Evolutionary conservation across 2,113 vertebrate genomes (phyloP).

Genomic region (Synchiropus splendidus): DNA sequence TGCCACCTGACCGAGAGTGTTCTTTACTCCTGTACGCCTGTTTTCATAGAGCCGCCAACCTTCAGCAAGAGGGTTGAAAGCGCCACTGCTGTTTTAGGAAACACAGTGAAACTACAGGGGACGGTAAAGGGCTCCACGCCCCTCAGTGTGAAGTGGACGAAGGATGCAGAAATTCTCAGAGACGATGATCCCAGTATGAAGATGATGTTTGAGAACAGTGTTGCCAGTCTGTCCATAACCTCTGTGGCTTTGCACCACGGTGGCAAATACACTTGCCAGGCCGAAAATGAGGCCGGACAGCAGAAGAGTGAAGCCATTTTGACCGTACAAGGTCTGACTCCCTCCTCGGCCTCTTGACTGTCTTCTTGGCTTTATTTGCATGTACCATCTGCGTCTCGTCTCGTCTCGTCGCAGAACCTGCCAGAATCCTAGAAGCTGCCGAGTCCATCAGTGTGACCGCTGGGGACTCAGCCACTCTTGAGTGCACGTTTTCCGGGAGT

Average conservation of each 20-base stretch:
- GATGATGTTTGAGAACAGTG: constrained; percentile 79
- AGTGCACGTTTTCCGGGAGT: constrained; percentile 86
- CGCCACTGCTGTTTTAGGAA: constrained; percentile 79
- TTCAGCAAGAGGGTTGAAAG: constrained; percentile 92
- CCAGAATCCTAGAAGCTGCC: constrained; percentile 83
- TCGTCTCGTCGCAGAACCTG: constrained; percentile 88
- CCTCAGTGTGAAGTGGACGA: constrained; percentile 86
- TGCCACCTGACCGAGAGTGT: neutral
- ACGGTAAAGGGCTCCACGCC: constrained; percentile 86
- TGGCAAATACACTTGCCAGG: constrained; percentile 86
- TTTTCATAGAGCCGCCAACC: constrained; percentile 78
- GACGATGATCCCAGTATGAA: constrained; percentile 82
- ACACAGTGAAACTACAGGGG: constrained; percentile 76
- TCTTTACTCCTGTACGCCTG: neutral
- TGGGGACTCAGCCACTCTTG: constrained; percentile 85
- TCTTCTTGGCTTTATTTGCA: constrained; percentile 1
- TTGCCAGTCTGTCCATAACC: constrained; percentile 74
- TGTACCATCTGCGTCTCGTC: constrained; percentile 7
- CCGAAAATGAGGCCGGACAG: constrained; percentile 92
- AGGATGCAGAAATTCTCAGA: constrained; percentile 83
- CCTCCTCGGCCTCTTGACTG: neutral
- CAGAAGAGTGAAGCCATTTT: constrained; percentile 88
- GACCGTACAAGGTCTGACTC: constrained; percentile 86
- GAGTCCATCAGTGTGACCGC: constrained; percentile 90
- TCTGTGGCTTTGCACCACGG: constrained; percentile 74